Base-by-base conservation (phyloP, 2,113 vertebrate species). In the Coryphaenoides rupestris region DNA sequence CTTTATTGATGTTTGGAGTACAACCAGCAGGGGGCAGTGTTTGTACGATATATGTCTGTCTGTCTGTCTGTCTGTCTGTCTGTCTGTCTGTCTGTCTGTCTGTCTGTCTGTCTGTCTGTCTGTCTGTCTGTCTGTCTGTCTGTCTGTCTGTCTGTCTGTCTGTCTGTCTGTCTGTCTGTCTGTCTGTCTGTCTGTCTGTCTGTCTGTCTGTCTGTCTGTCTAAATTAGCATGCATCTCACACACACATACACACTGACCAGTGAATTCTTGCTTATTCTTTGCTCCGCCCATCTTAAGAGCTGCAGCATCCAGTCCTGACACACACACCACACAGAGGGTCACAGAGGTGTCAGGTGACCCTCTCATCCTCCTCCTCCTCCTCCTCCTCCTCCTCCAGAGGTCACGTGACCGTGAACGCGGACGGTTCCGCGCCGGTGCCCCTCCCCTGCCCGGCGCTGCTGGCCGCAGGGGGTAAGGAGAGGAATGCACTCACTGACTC, bases 401-500 rank as follows among this genome's bases (percentile, higher is more conserved):
- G n/a, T n/a, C n/a, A n/a, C n/a, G n/a, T n/a, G n/a, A n/a, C n/a
- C n/a, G n/a, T n/a, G n/a, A n/a, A n/a, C n/a, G n/a, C n/a, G n/a
- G n/a, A n/a, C n/a, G n/a, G n/a, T n/a, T n/a, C n/a, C n/a, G n/a
- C 49, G 55, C 24, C 59, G 64, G 64, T 62, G 55, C 63, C 54
- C 52, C 10, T 23, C 23, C 40, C 28, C 23, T 19, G 22, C 17
- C n/a, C 24, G 19, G 60, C 68, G 60, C 55, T 47, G 65, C 62
- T 65, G 65, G 62, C 73, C 68, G 33, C 75, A 66, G 74, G 66
- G 76, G 74, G 60, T 40, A 69, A 65, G 79, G 85, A 83, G 67
- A 65, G 79, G 85, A 83, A 85, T 87, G 79, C 78, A 54, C 46
- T 81, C 58, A 73, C 50, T 65, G 58, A 73, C n/a, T n/a, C n/a